Evolutionary conservation across 2,113 vertebrate species (phyloP), one percentile per base, ranked within the genome.

Genomic region (Menidia beryllina): DNA sequence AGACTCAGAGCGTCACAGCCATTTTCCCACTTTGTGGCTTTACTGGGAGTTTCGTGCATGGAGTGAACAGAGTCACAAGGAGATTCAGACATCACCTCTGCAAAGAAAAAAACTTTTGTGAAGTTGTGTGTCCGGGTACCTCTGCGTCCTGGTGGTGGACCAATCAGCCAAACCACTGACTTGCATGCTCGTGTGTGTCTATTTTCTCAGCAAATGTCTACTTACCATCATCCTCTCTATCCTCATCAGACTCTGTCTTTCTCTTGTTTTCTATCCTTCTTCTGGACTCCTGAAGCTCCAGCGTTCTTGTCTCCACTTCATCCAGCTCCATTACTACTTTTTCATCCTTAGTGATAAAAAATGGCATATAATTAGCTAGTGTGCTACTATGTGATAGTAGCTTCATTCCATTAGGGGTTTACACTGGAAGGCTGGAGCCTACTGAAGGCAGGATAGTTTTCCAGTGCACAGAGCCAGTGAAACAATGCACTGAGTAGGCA

Each of bases 281-380:
- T 1, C 1, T 15, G 5, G 54, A 51, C 24, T 23, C 26, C 3
- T 43, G 27, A 13, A 30, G 11, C 24, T 54, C 25, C n/a, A 13
- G 43, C 17, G 58, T 38, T 30, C 27, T 76, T 0, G 24, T 43
- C 55, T 54, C 56, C 30, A 62, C 20, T 23, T 75, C 25, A 24
- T 41, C 70, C 27, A 72, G 27, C 54, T 79, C 68, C 70, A 85
- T 81, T 19, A 25, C 17, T 1, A 15, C 70, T n/a, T n/a, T n/a
- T n/a, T n/a, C n/a, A n/a, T n/a, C n/a, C n/a, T n/a, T n/a, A n/a
- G n/a, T n/a, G n/a, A n/a, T n/a, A n/a, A n/a, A n/a, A n/a, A n/a
- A n/a, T n/a, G n/a, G n/a, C n/a, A 34, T 10, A 34, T 5, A 5
- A 34, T 10, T 34, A 8, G 30, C 5, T 8, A 8, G 30, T 34